Evolutionary conservation across 2,797 vertebrate genomes (phyloP), one percentile per base, ranked within the genome.

Genomic region (Sus cebifrons): DNA sequence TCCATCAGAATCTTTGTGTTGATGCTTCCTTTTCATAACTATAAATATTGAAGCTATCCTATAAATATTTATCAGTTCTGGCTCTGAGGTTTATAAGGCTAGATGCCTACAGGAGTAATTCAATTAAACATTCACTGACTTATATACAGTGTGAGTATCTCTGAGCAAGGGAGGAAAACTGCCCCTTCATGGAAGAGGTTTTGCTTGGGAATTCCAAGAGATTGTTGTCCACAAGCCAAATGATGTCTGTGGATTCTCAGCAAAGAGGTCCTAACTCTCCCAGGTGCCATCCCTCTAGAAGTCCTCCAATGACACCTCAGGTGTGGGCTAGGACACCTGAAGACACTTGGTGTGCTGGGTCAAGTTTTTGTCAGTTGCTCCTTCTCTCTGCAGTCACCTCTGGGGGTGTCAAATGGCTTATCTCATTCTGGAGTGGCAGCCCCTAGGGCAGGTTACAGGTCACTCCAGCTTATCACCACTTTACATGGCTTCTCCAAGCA

Each of bases 401-500:
- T 85, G 65, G 94, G 97, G 97, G 98, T 98, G 98, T 98, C 1
- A 87, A 62, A 96, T 95, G 95, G 96, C 98, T 99, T 99, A 99
- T 99, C 99, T 99, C 98, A 96, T 54, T 94, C 96, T 97, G 97
- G 98, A 98, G 98, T 97, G 96, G 98, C 97, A 98, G 98, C 98
- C 0, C 40, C 97, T 97, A 98, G 92, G 97, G 98, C 96, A 74
- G 97, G 98, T 97, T 97, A 96, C 96, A 98, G 98, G 71, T 81
- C 98, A 98, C 71, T 85, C 90, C n/a, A 73, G 95, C 98, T 98
- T 98, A 98, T 99, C 98, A 86, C 94, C 15, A 94, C 98, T 98
- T 98, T 98, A 98, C 99, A 98, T 98, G 98, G 98, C 97, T 98
- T 99, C 98, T 99, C 98, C 98, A 99, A 99, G 99, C 99, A 99